Percentiles rank a stretch among this genome's conserved stretches.
These are phyloP conservation scores for Acrobasis suavella DNA, from an alignment of 2,888 invertebrate species.

Conservation along the genomic window DNA sequence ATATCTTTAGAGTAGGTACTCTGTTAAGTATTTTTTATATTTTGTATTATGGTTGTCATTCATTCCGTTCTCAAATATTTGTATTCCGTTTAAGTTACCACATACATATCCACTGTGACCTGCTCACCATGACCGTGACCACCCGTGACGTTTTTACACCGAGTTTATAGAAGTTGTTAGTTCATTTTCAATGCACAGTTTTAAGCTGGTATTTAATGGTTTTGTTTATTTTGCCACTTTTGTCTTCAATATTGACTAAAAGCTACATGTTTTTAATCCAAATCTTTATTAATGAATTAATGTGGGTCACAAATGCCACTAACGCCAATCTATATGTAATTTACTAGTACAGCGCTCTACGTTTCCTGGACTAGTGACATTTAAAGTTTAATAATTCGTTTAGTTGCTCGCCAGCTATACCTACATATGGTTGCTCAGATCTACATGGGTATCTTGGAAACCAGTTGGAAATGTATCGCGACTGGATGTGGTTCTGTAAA, in stretches of 20 bases:
- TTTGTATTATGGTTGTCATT: not conserved
- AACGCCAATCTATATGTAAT: slow-evolving; percentile 9
- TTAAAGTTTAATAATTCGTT: slow-evolving; percentile 16
- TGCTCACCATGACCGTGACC: slow-evolving; percentile 2
- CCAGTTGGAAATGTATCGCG: slow-evolving; percentile 7
- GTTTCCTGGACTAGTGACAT: slow-evolving; percentile 15
- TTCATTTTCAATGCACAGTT: not conserved
- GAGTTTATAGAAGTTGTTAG: slow-evolving; percentile 3
- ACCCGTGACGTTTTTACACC: not conserved
- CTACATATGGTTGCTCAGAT: slow-evolving; percentile 8
- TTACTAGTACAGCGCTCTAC: slow-evolving; percentile 13
- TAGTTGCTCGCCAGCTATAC: slow-evolving; percentile 15
- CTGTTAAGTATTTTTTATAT: not conserved
- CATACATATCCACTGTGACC: not conserved
- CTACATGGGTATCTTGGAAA: slow-evolving; percentile 19
- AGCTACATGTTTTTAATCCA: not conserved
- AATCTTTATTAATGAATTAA: not conserved
- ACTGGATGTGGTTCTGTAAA: not conserved
- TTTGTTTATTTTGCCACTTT: too few relatives aligned
- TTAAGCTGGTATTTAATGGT: not conserved
- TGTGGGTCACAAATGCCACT: not conserved
- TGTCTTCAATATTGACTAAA: not conserved
- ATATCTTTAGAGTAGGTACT: not conserved
- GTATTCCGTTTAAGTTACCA: not conserved
- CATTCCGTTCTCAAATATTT: not conserved